Conservation (phyloP, 2,797 vertebrate genomes). For the Tenualosa ilisha region DNA sequence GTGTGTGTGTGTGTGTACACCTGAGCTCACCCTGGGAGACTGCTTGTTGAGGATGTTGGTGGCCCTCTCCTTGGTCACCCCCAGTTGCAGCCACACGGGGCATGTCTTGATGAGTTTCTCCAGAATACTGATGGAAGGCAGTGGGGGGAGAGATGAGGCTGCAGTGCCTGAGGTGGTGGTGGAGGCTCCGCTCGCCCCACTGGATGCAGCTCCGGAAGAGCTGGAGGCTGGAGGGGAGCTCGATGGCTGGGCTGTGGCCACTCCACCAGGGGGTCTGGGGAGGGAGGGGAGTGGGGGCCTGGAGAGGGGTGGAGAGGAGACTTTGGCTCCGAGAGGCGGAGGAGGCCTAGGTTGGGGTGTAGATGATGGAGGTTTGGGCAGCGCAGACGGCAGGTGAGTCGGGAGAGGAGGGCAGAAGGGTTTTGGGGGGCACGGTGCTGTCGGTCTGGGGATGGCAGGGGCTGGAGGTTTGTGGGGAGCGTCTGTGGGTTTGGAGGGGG, state of each 20-base stretch:
- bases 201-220: not conserved
- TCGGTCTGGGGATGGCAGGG: constrained; percentile 28
- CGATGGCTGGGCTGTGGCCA: constrained; percentile 19
- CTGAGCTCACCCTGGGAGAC: constrained; percentile 79
- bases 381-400: constrained; percentile 41
- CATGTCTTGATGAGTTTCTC: constrained; percentile 85
- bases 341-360: constrained; percentile 44
- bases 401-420: constrained; percentile 46
- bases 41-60: constrained; percentile 75
- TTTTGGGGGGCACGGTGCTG: constrained; percentile 39
- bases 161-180: constrained; percentile 39
- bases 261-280: constrained; percentile 6
- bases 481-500: not conserved
- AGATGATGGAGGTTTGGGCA: constrained; percentile 31
- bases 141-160: not conserved
- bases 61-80: constrained; percentile 69
- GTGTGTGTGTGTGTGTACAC: not conserved
- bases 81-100: constrained; percentile 85
- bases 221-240: constrained; percentile 3
- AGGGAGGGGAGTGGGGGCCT: constrained; percentile 35
- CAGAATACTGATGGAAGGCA: constrained; percentile 69
- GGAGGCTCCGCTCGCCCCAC: not conserved
- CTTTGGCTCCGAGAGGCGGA: constrained; percentile 44
- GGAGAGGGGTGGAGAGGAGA: constrained; percentile 34
- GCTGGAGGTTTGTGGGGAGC: constrained; percentile 25